A percentile compares a stretch with the other conserved stretches of the same genome.
Evolutionary conservation across 2,797 vertebrate species (phyloP).

Genomic region (Percopsis omiscomaycus): DNA sequence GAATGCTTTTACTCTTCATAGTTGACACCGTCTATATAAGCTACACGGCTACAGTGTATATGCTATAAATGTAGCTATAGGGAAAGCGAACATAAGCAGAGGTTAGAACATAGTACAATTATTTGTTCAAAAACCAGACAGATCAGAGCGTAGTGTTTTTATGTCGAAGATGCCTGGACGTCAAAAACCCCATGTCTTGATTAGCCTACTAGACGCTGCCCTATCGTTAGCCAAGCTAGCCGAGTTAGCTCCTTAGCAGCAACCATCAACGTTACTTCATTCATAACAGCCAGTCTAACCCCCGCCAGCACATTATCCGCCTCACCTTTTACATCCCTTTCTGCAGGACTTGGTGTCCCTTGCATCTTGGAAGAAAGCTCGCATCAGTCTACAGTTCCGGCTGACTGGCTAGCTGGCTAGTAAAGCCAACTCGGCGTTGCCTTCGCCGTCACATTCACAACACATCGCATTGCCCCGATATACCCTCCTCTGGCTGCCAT

Average conservation of each 20-base stretch:
- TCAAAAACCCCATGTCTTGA: too few relatives aligned
- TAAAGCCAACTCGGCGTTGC: slow-evolving; percentile 24
- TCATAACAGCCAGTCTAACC: not conserved
- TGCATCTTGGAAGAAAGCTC: slow-evolving; percentile 18
- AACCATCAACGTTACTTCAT: not conserved
- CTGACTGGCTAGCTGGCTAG: slow-evolving; percentile 38
- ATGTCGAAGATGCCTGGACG: too few relatives aligned
- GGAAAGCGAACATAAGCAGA: too few relatives aligned
- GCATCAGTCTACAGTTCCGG: slow-evolving; percentile 14
- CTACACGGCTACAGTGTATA: too few relatives aligned
- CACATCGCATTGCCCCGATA: slow-evolving; percentile 33
- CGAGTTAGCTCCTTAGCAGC: too few relatives aligned
- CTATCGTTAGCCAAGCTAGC: too few relatives aligned
- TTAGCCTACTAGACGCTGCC: too few relatives aligned
- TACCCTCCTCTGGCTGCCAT: slow-evolving; percentile 31
- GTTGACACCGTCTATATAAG: too few relatives aligned
- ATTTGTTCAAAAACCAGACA: too few relatives aligned
- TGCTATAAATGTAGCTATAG: too few relatives aligned
- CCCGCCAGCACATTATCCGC: not conserved
- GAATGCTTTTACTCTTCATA: not conserved
- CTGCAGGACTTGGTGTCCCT: slow-evolving; percentile 4
- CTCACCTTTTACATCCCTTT: slow-evolving; percentile 53
- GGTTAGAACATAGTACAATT: too few relatives aligned
- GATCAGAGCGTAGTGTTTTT: too few relatives aligned
- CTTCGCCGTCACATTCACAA: slow-evolving; percentile 39